phyloP scores from a whole-genome alignment of 2,888 invertebrate genomes.

The Melieria picta region DNA sequence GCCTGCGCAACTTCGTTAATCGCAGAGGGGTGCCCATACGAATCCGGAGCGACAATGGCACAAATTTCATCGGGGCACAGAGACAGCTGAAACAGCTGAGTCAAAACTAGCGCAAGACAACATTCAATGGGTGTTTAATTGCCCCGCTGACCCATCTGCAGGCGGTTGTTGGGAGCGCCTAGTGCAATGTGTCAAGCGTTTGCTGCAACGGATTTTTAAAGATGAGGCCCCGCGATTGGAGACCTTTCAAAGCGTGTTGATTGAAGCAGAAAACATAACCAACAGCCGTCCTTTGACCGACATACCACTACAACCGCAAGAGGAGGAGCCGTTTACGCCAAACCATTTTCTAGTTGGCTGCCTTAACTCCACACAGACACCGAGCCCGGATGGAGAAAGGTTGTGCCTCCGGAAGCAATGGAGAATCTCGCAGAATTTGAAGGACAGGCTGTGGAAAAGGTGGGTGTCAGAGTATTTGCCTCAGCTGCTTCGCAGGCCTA shows the following conservation, averaged over 20 bases:
- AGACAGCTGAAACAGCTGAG: not conserved
- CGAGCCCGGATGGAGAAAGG: slow-evolving; percentile 20
- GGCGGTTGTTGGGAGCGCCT: slow-evolving; percentile 46
- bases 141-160: slow-evolving; percentile 38
- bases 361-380: slow-evolving; percentile 33
- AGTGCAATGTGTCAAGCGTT: slow-evolving; percentile 29
- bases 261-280: slow-evolving; percentile 38
- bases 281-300: slow-evolving; percentile 37
- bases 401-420: slow-evolving; percentile 33
- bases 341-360: slow-evolving; percentile 41
- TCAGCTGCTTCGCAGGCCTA: slow-evolving; percentile 21
- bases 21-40: slow-evolving; percentile 33
- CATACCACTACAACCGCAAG: slow-evolving; percentile 24
- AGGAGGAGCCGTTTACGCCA: slow-evolving; percentile 35
- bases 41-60: slow-evolving; percentile 38
- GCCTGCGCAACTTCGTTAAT: slow-evolving; percentile 39
- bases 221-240: slow-evolving; percentile 34
- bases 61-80: slow-evolving; percentile 38
- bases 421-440: slow-evolving; percentile 35
- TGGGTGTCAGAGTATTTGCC: slow-evolving; percentile 37
- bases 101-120: not conserved
- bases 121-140: slow-evolving; percentile 39
- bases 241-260: slow-evolving; percentile 37
- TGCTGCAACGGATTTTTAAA: slow-evolving; percentile 27
- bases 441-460: slow-evolving; percentile 31